Base-by-base conservation (phyloP, 2,797 vertebrate genomes). In the Cynopterus sphinx region DNA sequence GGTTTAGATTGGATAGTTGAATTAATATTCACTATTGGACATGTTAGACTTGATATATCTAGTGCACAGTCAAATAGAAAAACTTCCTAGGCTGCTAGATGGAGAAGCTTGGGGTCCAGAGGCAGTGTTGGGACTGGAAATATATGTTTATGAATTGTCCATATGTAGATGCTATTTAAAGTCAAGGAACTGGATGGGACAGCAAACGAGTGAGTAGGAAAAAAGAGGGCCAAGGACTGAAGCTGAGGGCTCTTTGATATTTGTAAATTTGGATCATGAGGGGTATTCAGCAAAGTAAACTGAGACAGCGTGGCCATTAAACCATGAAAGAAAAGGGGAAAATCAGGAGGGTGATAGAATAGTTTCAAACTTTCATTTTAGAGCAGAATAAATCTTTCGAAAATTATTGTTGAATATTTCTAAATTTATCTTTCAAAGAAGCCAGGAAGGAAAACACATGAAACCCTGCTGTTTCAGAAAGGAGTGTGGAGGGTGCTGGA, bases 341-440 rank as follows among this genome's bases (percentile, higher is more conserved):
- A 36, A 73, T 21, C 21, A 68, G 31, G 21, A 33, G 2, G 33
- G 33, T 51, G 33, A 24, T 46, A 46, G 22, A 90, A 19, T 9
- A 65, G 8, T 63, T 89, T 57, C 24, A 57, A 59, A 39, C 16
- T 79, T 74, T 31, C 46, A 67, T 53, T 28, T 53, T 49, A 51
- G 36, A 92, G 12, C 12, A 79, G 19, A 26, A 51, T 33, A 31
- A 83, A 21, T n/a, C 10, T 82, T 93, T 63, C n/a, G 46, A 46
- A 67, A 73, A 12, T 74, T 31, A 46, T 83, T 87, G 73, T 21
- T 79, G 78, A 87, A 78, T 31, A 53, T 83, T 87, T 78, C 26
- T 79, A 83, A 87, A 78, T 74, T 19, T n/a, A 39, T 59, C 43
- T 78, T 92, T 46, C 15, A 87, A 65, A 95, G 31, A 95, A 74